Conservation (phyloP, 2,888 invertebrate genomes). For the Elegia similella region DNA sequence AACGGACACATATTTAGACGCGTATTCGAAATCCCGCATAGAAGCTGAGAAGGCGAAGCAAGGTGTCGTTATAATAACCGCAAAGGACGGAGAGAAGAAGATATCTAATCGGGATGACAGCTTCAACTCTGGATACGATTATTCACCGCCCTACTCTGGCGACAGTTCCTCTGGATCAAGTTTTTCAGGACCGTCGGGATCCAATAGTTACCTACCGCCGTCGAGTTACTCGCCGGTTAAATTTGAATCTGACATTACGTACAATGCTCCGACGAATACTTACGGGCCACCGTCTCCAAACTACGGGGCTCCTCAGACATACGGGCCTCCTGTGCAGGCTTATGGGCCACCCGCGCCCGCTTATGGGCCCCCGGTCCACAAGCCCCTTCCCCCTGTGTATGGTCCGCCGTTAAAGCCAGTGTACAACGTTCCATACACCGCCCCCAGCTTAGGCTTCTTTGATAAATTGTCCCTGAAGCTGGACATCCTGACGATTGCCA, state of each 20-base stretch:
- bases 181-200: slow-evolving; percentile 34
- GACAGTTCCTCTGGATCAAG: slow-evolving; percentile 53
- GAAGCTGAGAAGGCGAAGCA: slow-evolving; percentile 72
- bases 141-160: slow-evolving; percentile 61
- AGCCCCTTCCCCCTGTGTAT: slow-evolving; percentile 56
- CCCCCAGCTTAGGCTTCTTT: slow-evolving; percentile 78
- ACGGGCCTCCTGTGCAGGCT: slow-evolving; percentile 56
- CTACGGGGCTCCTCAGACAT: slow-evolving; percentile 63
- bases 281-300: slow-evolving; percentile 38
- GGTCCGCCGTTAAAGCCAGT: slow-evolving; percentile 70
- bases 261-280: slow-evolving; percentile 45
- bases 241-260: slow-evolving; percentile 54
- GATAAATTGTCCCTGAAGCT: slow-evolving; percentile 87
- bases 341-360: slow-evolving; percentile 56
- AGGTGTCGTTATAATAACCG: slow-evolving; percentile 69
- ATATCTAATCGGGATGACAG: slow-evolving; percentile 73
- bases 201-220: slow-evolving; percentile 48
- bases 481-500: slow-evolving; percentile 87
- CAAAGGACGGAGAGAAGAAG: slow-evolving; percentile 73
- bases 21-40: slow-evolving; percentile 81
- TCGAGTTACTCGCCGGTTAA: slow-evolving; percentile 53
- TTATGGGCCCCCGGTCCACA: slow-evolving; percentile 61
- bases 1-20: slow-evolving; percentile 84
- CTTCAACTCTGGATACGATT: slow-evolving; percentile 66
- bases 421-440: slow-evolving; percentile 81